Evolutionary conservation across 2,113 vertebrate genomes (phyloP), one percentile per base, ranked within the genome.

Genomic region (Rallus limicola): DNA sequence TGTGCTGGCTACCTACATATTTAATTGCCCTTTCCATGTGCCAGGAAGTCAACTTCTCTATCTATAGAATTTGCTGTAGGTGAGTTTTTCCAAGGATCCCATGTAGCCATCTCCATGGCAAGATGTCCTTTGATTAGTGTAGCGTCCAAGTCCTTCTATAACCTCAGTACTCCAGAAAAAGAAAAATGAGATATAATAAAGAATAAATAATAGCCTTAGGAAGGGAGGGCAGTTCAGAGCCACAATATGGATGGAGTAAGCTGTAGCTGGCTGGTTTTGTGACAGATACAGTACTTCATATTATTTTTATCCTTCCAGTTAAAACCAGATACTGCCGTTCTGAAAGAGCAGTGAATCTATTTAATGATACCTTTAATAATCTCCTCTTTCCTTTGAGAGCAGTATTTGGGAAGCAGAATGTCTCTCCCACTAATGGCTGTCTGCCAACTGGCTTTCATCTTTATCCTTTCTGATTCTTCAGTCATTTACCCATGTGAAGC

Each of bases 251-350:
- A 69, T 70, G 38, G 60, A 75, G 62, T 80, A 59, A 71, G 19
- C 56, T 77, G 42, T 77, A 82, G 48, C 53, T 94, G 28, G 10
- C 83, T 86, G 52, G 20, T 70, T 95, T 92, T 92, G 69, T 81
- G 80, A 84, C 60, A 68, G 92, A 68, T 75, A 79, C 11, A 67
- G n/a, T 81, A 76, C 86, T 92, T 88, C 5, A 84, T 60, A 69
- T 88, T 94, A 90, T 92, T 95, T 97, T 95, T 93, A 80, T 76
- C 90, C 78, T 94, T 90, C 55, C 50, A 58, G 53, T 93, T 91
- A 89, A 93, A 93, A 69, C 26, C 25, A 88, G n/a, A 84, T 67
- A 88, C 23, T 79, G 29, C 48, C 1, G 1, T 72, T 69, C 58
- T 85, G 88, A 77, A 92, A 92, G 72, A 92, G 82, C 68, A 88